Evolutionary conservation across 1,140 invertebrate species (phyloP), one percentile per base, ranked within the genome.

Genomic region (Aricia agestis): DNA sequence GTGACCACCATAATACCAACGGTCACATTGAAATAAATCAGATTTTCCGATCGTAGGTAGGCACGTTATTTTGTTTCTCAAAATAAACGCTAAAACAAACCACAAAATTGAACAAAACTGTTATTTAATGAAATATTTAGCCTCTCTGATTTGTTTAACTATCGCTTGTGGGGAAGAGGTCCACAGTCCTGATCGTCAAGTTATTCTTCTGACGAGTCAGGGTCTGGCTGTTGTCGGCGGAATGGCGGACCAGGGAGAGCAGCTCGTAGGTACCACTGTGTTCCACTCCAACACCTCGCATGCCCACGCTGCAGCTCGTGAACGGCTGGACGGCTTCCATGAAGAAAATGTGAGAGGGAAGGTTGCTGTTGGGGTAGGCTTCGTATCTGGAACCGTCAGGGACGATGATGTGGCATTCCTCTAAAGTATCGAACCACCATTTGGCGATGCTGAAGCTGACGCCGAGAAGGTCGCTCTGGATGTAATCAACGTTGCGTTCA

Each of bases 211-310:
- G 79, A 32, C 78, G 78, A 0, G 80, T 84, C 0, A 85, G 10
- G 25, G 67, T 74, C 0, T 73, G 4, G 6, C 75, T 80, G 15
- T 78, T 76, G 15, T 83, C 78, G 10, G 57, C 15, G 0, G 42
- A 63, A 18, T 80, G 68, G 1, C 70, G n/a, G 0, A 81, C 79
- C 6, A 77, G 67, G 1, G 82, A 80, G 3, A 80, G 41, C 9
- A 87, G 61, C 69, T 87, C 76, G 19, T 87, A 87, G 2, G 78
- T 80, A 18, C 85, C 85, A 71, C 81, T 84, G 45, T 73, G 74
- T 0, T 74, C 72, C 0, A 74, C 71, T 1, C 71, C 74, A 31
- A 79, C 76, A 41, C 76, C 71, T 31, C 75, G 72, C 70, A 88
- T 80, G 0, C 72, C 75, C 13, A 86, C 68, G 7, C 42, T 67